A percentile compares a stretch with the other conserved stretches of the same genome.
Evolutionary conservation across 2,888 invertebrate genomes (phyloP).

Genomic region (Flexamia atlantica): DNA sequence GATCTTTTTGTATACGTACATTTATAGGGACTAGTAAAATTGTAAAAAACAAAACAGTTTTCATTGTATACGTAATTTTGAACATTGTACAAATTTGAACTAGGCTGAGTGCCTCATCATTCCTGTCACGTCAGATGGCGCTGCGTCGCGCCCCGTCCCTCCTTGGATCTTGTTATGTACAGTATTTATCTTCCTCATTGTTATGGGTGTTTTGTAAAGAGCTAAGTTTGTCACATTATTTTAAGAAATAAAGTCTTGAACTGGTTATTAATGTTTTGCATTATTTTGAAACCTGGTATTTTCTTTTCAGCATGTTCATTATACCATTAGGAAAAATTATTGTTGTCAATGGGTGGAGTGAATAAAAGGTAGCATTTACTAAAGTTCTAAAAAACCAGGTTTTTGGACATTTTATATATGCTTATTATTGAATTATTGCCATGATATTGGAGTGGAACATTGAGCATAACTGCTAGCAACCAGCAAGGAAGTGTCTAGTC

Average conservation of each 20-base stretch:
- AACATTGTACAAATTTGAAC: slow-evolving; percentile 24
- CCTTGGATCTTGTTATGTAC: slow-evolving; percentile 19
- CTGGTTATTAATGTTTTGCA: slow-evolving; percentile 39
- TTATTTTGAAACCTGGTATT: not conserved
- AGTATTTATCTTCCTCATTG: slow-evolving; percentile 51
- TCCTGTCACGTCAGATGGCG: not conserved
- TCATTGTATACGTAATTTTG: slow-evolving; percentile 34
- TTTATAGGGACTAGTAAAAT: slow-evolving; percentile 13
- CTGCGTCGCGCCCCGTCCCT: not conserved
- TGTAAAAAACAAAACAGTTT: not conserved
- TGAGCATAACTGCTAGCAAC: too few species aligned
- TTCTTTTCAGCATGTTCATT: too few species aligned
- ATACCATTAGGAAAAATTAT: too few species aligned
- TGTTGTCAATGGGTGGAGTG: too few species aligned
- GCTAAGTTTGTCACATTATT: slow-evolving; percentile 51
- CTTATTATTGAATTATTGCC: too few species aligned
- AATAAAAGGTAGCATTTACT: too few species aligned
- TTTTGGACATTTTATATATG: too few species aligned
- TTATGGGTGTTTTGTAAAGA: slow-evolving; percentile 63
- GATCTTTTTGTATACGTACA: slow-evolving; percentile 40
- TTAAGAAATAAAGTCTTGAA: slow-evolving; percentile 58
- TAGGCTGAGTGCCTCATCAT: not conserved
- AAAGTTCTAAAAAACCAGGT: too few species aligned
- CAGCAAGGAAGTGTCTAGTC: too few species aligned
- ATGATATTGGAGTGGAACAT: too few species aligned